These are phyloP conservation scores for Epinotia brunnichana DNA, from an alignment of 2,888 invertebrate species.

Conservation along the genomic window DNA sequence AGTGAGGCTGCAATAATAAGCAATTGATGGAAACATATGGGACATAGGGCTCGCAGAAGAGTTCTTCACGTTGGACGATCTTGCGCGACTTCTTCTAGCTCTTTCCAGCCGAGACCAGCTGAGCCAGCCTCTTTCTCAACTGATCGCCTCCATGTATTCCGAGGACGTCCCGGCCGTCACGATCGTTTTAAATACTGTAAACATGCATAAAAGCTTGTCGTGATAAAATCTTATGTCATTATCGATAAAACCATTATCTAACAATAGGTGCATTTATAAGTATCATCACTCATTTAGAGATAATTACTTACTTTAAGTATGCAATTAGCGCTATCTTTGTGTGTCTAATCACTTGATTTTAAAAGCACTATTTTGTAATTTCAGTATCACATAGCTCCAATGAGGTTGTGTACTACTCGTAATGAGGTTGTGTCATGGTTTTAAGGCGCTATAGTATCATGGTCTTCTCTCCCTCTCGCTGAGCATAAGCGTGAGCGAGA, in stretches of 20 bases:
- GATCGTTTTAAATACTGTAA: no score
- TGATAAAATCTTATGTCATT: background rate
- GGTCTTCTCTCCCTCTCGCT: no score
- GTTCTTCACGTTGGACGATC: no score
- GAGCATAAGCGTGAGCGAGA: no score
- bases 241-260: conserved; percentile 1
- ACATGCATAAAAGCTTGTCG: no score
- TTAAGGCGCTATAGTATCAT: no score
- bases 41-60: no score
- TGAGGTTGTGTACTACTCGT: background rate
- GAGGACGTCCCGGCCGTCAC: no score
- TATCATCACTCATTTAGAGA: conserved; percentile 17
- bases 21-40: background rate
- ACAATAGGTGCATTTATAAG: conserved; percentile 10
- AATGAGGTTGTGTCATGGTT: conserved; percentile 26
- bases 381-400: background rate
- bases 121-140: no score
- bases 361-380: conserved; percentile 10
- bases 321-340: conserved; percentile 32
- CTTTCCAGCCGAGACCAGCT: no score
- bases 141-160: no score
- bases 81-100: no score
- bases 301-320: conserved; percentile 24
- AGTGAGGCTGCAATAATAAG: background rate
- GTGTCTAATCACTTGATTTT: conserved; percentile 15